Base-by-base conservation (phyloP, 2,888 invertebrate species). In the Polydesmus complanatus region DNA sequence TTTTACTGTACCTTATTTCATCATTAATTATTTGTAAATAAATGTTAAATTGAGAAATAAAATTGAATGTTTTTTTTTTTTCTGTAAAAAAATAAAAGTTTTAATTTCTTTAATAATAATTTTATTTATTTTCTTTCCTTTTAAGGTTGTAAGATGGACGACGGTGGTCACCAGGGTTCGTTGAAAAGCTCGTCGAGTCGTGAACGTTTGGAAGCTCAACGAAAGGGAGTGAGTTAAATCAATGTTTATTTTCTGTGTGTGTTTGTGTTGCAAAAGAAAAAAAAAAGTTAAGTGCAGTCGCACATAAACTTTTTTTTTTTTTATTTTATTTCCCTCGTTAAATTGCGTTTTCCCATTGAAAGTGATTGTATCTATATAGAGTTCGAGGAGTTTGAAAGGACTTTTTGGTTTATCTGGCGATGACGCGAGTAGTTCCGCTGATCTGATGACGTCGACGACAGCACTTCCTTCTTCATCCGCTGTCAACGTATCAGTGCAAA, bases 391-490 rank as follows among this genome's bases (percentile, higher is more conserved):
- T 19, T 22, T 54, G 23, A 59, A 59, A 23, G 52, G 52, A 14
- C 50, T 59, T 1, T 23, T 59, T 14, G 59, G 59, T 23, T 21
- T 59, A 37, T 52, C 59, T 26, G 27, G 37, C 23, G 59, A 59
- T 19, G 59, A 54, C 1, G 59, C 37, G 5, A 54, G 54, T 47
- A 25, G 21, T 14, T 54, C n/a, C 47, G 58, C 21, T 8, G 54
- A 47, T 27, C 21, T 26, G 51, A n/a, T 27, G 37, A 22, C 54
- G 19, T 21, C n/a, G 11, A n/a, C n/a, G n/a, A n/a, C n/a, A n/a
- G n/a, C n/a, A n/a, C n/a, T n/a, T n/a, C n/a, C n/a, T n/a, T n/a
- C n/a, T n/a, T n/a, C n/a, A n/a, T n/a, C 23, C 18, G 22, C 54
- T 2, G n/a, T 19, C 27, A 27, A 11, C n/a, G 27, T n/a, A 11